Percentiles rank a stretch among this genome's conserved stretches.
phyloP scores from a whole-genome alignment of 2,888 invertebrate species.

The Heliconius ethilla region DNA sequence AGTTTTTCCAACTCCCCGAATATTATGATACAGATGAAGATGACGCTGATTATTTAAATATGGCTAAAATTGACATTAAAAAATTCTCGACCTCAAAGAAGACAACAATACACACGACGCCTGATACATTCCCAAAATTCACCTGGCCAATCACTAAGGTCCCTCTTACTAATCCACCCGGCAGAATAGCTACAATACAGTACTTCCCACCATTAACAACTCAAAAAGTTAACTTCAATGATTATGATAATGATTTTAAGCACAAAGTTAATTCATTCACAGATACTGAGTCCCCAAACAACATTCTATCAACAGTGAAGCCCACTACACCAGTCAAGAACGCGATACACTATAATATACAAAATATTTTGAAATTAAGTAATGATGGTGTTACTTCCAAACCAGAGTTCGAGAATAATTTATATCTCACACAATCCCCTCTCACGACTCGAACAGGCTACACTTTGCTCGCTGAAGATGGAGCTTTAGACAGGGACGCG shows the following conservation, averaged over 20 bases:
- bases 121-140: slow-evolving; percentile 46
- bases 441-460: slow-evolving; percentile 47
- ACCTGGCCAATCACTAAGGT: slow-evolving; percentile 46
- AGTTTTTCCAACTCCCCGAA: slow-evolving; percentile 57
- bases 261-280: slow-evolving; percentile 57
- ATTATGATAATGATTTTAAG: slow-evolving; percentile 57
- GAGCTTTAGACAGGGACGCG: slow-evolving; percentile 58
- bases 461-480: slow-evolving; percentile 49
- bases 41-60: slow-evolving; percentile 63
- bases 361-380: slow-evolving; percentile 15
- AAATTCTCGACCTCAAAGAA: slow-evolving; percentile 54
- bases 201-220: slow-evolving; percentile 68
- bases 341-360: background rate
- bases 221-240: slow-evolving; percentile 54
- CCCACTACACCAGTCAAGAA: slow-evolving; percentile 20
- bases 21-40: slow-evolving; percentile 68
- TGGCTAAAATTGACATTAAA: slow-evolving; percentile 67
- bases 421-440: slow-evolving; percentile 53
- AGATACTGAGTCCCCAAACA: slow-evolving; percentile 49
- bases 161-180: slow-evolving; percentile 49
- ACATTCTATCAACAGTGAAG: slow-evolving; percentile 35
- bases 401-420: slow-evolving; percentile 38
- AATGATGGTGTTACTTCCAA: slow-evolving; percentile 23
- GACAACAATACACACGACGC: slow-evolving; percentile 27
- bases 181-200: slow-evolving; percentile 67